These are phyloP conservation scores for Chloroceryle amazona DNA, from an alignment of 2,797 vertebrate genomes.

Conservation along the genomic window DNA sequence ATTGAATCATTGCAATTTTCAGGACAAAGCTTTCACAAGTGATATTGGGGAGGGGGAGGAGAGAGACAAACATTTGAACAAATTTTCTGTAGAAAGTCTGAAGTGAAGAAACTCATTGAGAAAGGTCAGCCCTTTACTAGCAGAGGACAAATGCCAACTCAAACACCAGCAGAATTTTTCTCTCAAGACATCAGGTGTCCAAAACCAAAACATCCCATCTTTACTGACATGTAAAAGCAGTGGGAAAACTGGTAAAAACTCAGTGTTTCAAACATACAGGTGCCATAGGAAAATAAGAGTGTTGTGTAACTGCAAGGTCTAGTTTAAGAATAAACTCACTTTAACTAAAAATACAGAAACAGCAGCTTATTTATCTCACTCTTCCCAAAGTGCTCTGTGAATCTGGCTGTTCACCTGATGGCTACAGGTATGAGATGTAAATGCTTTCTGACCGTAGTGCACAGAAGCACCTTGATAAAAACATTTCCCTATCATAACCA, in stretches of 20 bases:
- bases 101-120: neutral
- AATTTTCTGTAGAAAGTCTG: neutral
- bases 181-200: neutral
- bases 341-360: neutral
- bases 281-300: neutral
- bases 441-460: neutral
- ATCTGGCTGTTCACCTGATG: neutral
- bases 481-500: neutral
- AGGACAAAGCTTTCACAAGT: neutral
- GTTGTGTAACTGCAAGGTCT: neutral
- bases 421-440: neutral
- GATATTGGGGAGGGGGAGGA: no score
- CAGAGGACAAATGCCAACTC: neutral
- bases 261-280: neutral
- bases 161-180: neutral
- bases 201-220: neutral
- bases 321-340: neutral
- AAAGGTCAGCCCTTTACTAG: neutral
- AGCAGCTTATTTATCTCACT: neutral
- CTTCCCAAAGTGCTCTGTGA: neutral
- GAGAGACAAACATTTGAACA: neutral
- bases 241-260: neutral
- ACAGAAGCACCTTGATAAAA: neutral
- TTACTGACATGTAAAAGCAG: neutral
- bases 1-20: neutral